Base-by-base conservation (phyloP, 2,888 invertebrate genomes). In the Octonoba sinensis region DNA sequence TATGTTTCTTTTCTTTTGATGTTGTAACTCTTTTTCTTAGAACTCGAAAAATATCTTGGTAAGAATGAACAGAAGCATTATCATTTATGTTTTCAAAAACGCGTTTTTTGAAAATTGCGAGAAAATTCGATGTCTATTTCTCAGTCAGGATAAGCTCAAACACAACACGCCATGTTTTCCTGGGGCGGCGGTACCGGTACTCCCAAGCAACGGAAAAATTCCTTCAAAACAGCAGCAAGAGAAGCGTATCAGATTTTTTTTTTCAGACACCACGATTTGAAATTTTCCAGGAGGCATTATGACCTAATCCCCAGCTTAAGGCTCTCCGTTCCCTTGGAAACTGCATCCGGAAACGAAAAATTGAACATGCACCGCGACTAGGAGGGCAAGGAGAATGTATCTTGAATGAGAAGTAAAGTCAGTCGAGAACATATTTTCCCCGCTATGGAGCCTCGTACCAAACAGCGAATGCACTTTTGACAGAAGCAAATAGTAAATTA, bases 391-490 rank as follows among this genome's bases (percentile, higher is more conserved):
- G 49, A 36, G 67, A 47, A 70, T 62, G 57, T 56, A 70, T 64
- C 56, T 77, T 62, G 64, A 77, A 77, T 70, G 64, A 77, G 77
- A 77, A 64, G 64, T 77, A 64, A 77, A 77, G 64, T 70, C 54
- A 62, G 56, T 57, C 47, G 64, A 24, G 64, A 57, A 65, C 77
- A 77, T 70, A 77, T 70, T 64, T 70, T 64, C 56, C 36, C 70
- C 54, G 44, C 36, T 77, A 15, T 36, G 46, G 49, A 74, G 46
- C 62, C 62, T 44, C 20, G 67, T 56, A 54, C 54, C 46, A 24
- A 60, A 44, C 67, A 22, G 51, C 46, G 62, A 62, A 69, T 60
- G 76, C 54, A 69, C 69, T 76, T 69, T 76, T 76, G 76, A 69
- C 67, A 76, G 69, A 76, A 24, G 54, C 62, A 62, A 69, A 60